phyloP scores from a whole-genome alignment of 2,888 invertebrate species.

The Perizoma affinitatum region DNA sequence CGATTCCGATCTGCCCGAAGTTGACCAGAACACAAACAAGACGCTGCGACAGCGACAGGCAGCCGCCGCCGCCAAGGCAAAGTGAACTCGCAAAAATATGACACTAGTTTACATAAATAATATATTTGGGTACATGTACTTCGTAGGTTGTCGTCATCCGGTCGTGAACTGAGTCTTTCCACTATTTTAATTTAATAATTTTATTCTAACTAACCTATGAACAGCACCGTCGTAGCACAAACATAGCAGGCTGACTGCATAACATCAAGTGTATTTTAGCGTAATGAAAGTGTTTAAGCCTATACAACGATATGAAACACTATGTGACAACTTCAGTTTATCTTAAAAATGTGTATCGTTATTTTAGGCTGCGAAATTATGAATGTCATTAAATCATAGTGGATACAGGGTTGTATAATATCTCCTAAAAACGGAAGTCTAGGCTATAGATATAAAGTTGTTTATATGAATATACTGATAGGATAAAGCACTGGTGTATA shows the following conservation, averaged over 20 bases:
- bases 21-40: constrained; percentile 95
- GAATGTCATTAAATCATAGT: constrained; percentile 78
- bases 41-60: constrained; percentile 85
- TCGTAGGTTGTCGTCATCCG: constrained; percentile 62
- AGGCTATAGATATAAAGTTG: constrained; percentile 75
- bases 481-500: constrained; percentile 71
- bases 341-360: constrained; percentile 49
- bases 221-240: constrained; percentile 46
- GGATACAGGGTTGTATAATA: constrained; percentile 84
- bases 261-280: constrained; percentile 34
- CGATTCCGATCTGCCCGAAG: constrained; percentile 96
- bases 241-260: constrained; percentile 34
- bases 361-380: constrained; percentile 61
- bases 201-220: constrained; percentile 26
- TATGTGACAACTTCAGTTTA: constrained; percentile 40
- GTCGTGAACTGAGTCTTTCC: constrained; percentile 57
- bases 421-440: constrained; percentile 76
- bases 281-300: constrained; percentile 31
- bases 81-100: constrained; percentile 65
- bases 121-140: constrained; percentile 30
- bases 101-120: constrained; percentile 28
- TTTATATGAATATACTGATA: constrained; percentile 80
- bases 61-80: constrained; percentile 81
- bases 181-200: constrained; percentile 50
- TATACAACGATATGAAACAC: constrained; percentile 37